These are phyloP conservation scores for Rhineura floridana DNA, from an alignment of 2,113 vertebrate species.

Conservation along the genomic window DNA sequence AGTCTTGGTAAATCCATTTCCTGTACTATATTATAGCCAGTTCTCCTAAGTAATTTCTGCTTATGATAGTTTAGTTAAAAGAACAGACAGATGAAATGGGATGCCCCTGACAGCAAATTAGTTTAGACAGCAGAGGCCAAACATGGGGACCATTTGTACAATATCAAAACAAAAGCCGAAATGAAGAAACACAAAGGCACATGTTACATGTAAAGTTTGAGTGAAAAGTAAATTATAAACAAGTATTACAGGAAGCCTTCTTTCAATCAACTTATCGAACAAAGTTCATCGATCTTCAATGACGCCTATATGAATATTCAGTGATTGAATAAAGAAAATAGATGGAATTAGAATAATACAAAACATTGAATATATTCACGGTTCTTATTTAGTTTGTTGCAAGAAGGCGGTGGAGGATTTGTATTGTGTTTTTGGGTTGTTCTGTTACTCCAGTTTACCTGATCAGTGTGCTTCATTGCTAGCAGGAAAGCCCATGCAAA, in stretches of 20 bases:
- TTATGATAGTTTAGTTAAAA: constrained; percentile 52
- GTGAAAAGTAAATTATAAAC: not conserved
- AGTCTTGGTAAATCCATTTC: constrained; percentile 37
- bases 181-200: not conserved
- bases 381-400: not conserved
- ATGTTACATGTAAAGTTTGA: not conserved
- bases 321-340: not conserved
- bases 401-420: not conserved
- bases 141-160: not conserved
- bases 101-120: constrained; percentile 3
- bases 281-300: not conserved
- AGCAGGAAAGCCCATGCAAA: not conserved
- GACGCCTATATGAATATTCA: not conserved
- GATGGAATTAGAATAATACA: not conserved
- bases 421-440: not conserved
- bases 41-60: constrained; percentile 16
- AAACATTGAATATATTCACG: not conserved
- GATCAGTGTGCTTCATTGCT: not conserved
- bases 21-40: not conserved
- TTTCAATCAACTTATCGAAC: not conserved
- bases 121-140: not conserved
- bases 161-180: not conserved
- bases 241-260: not conserved
- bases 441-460: not conserved
- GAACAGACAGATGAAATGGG: constrained; percentile 14